Base-by-base conservation (phyloP, 1,140 invertebrate species). In the Caenorhabditis briggsae region DNA sequence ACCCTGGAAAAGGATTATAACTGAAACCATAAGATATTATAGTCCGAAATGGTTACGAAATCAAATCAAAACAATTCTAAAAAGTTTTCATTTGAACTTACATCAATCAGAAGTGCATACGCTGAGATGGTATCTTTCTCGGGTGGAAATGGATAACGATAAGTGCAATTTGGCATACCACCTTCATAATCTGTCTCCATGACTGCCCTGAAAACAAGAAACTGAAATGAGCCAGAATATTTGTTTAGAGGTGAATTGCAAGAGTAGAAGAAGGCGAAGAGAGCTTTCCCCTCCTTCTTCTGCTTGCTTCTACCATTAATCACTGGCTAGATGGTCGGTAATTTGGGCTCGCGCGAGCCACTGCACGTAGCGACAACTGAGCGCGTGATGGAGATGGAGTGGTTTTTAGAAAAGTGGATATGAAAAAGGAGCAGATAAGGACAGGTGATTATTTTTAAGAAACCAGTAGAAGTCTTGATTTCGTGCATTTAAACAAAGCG, bases 51-150 rank as follows among this genome's bases (percentile, higher is more conserved):
- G 1, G 3, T 33, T 33, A 33, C 3, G 3, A 33, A 33, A 33
- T 33, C 33, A 1, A 33, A 33, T 3, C 33, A 33, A 33, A 33
- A 33, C 33, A 33, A 33, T 33, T 3, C 33, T 33, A 6, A 43
- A 43, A 5, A 14, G 64, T 16, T 65, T 33, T 65, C 33, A 0
- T 82, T 23, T 23, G 1, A 64, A 59, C 85, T 86, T 25, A 86
- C 85, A 56, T 86, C 85, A 41, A 86, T 86, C 78, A 70, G 61
- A 11, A 86, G n/a, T 12, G 85, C 85, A 55, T 55, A 59, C 7
- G 59, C 43, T 14, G 70, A 78, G 16, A 86, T 86, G 0, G 78
- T 58, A n/a, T 86, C 85, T 20, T 82, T 14, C 11, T 48, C 55
- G 18, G 85, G 70, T 43, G 70, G 70, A 25, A 53, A 78, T 23